A percentile compares a stretch with the other conserved stretches of the same genome.
Evolutionary conservation across 2,888 invertebrate species (phyloP).

Genomic region (Caenorhabditis wallacei): DNA sequence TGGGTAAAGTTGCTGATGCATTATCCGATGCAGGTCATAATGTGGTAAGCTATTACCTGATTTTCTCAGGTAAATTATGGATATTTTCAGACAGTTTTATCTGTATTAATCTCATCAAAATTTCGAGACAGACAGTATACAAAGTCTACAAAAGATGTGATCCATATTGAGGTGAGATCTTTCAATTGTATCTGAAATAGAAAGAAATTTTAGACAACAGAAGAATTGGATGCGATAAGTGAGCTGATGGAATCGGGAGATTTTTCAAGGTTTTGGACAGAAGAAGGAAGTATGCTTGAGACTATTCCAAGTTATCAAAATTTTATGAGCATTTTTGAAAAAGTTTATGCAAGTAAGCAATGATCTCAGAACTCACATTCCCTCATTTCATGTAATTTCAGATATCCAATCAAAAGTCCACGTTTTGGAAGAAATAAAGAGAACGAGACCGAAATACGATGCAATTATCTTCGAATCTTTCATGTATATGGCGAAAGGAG

Average conservation of each 20-base stretch:
- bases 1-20: conserved; percentile 40
- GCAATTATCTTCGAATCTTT: conserved; percentile 43
- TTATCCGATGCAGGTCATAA: conserved; percentile 45
- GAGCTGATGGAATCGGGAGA: conserved; percentile 27
- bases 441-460: conserved; percentile 35
- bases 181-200: neutral
- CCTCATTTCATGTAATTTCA: neutral
- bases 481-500: conserved; percentile 5
- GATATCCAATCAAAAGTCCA: conserved; percentile 12
- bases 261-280: conserved; percentile 43
- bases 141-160: conserved; percentile 44
- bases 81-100: conserved; percentile 47
- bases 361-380: neutral
- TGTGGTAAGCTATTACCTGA: conserved; percentile 58
- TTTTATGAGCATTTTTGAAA: conserved; percentile 6
- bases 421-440: conserved; percentile 41
- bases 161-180: conserved; percentile 39
- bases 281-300: conserved; percentile 38
- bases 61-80: neutral
- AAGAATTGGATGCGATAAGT: neutral
- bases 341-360: conserved; percentile 22
- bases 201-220: conserved; percentile 27
- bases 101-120: conserved; percentile 13
- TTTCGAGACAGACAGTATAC: conserved; percentile 30
- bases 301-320: conserved; percentile 35